Percentiles rank a stretch among this genome's conserved stretches.
phyloP scores from a whole-genome alignment of 2,797 vertebrate species.

The Simalia tracyae region DNA sequence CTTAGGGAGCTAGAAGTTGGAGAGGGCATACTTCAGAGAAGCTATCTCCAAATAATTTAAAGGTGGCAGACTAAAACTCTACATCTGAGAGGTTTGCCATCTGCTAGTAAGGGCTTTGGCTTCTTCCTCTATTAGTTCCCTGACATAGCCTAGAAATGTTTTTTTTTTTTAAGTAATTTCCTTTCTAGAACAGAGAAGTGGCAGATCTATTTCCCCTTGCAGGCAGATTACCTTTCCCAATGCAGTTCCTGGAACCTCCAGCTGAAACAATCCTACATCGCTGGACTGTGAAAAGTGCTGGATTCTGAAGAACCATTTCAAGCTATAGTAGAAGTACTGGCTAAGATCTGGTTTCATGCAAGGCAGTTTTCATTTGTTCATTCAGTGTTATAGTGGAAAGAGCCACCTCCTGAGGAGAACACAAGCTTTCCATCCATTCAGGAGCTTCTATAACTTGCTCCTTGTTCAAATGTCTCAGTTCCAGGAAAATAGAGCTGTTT shows the following conservation, averaged over 20 bases:
- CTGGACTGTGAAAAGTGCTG: neutral
- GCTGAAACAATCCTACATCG: neutral
- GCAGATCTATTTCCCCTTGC: neutral
- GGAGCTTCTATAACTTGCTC: neutral
- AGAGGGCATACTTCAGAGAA: neutral
- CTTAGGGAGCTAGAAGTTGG: neutral
- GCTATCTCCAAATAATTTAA: neutral
- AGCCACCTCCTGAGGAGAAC: neutral
- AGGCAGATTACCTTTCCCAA: neutral
- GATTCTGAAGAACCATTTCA: neutral
- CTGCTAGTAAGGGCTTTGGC: neutral
- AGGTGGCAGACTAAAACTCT: neutral
- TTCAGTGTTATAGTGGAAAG: neutral
- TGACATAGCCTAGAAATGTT: neutral
- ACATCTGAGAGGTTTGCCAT: neutral
- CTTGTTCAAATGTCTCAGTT: neutral
- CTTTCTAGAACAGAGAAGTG: neutral
- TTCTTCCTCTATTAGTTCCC: neutral
- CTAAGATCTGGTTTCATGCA: neutral
- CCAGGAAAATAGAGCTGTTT: neutral
- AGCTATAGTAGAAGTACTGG: neutral
- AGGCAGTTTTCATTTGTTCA: neutral
- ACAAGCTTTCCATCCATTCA: neutral
- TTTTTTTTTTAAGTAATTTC: neutral
- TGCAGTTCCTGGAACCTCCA: neutral